These are phyloP conservation scores for Onychomys torridus DNA, from an alignment of 2,797 vertebrate species.

Conservation along the genomic window DNA sequence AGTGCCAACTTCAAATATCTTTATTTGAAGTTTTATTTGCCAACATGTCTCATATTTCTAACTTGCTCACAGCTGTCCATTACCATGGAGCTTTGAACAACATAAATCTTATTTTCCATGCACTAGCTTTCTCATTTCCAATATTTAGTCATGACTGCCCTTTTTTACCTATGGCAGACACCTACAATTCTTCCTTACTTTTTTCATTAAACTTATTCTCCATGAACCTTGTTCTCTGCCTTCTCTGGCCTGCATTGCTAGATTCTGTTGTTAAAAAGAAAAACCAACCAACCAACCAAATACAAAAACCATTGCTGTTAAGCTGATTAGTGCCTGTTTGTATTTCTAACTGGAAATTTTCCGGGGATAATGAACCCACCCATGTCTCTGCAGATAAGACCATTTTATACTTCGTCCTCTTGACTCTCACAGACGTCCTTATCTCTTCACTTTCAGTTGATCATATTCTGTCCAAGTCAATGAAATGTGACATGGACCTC, in stretches of 20 bases:
- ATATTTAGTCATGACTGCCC: not conserved
- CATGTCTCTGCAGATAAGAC: not conserved
- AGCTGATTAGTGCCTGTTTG: not conserved
- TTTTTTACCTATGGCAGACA: not conserved
- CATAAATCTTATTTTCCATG: not conserved
- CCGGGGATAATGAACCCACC: not conserved
- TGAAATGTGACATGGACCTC: not conserved
- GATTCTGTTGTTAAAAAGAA: conserved; percentile 2
- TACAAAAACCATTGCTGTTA: not conserved
- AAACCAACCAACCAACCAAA: too few species aligned
- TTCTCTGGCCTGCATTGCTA: not conserved
- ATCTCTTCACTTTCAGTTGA: not conserved
- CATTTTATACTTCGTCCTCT: not conserved
- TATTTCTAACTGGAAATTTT: not conserved
- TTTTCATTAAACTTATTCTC: not conserved
- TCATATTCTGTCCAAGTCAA: not conserved
- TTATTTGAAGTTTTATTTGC: too few species aligned
- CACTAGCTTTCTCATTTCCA: not conserved
- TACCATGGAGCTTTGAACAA: not conserved
- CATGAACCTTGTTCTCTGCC: not conserved
- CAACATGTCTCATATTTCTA: not conserved
- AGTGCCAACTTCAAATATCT: not conserved
- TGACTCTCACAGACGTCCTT: not conserved
- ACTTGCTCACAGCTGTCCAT: not conserved
- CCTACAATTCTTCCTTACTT: not conserved